Percentiles rank a stretch among this genome's conserved stretches.
phyloP scores from a whole-genome alignment of 2,113 vertebrate genomes.

The Colistium nudipinnis region DNA sequence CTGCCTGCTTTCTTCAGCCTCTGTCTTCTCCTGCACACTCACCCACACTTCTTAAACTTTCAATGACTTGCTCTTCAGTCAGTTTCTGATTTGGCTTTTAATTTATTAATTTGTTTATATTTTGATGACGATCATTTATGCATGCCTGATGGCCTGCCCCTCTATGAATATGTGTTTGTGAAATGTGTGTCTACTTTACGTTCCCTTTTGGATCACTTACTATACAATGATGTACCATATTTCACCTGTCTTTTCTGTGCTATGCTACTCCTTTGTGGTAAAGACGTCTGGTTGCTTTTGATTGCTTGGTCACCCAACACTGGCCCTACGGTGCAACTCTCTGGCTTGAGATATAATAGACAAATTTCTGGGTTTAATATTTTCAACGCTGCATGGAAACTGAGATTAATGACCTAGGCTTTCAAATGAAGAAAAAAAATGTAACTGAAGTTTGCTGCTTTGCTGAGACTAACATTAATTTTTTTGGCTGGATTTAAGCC shows the following conservation, averaged over 20 bases:
- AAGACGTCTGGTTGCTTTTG: conserved; percentile 40
- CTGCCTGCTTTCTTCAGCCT: conserved; percentile 73
- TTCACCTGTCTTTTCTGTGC: conserved; percentile 43
- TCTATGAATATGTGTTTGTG: conserved; percentile 61
- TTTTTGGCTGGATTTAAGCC: conserved; percentile 38
- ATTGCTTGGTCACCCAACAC: conserved; percentile 45
- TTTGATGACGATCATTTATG: conserved; percentile 50
- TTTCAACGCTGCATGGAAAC: conserved; percentile 64
- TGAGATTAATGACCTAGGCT: conserved; percentile 21
- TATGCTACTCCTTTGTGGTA: conserved; percentile 50
- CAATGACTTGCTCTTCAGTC: conserved; percentile 54
- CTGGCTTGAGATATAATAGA: conserved; percentile 31
- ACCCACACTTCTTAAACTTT: conserved; percentile 60
- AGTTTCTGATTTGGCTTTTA: conserved; percentile 44
- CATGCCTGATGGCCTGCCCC: conserved; percentile 69
- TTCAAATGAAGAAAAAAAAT: conserved; percentile 18
- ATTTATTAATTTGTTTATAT: conserved; percentile 24
- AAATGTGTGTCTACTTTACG: conserved; percentile 44
- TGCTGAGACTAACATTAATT: conserved; percentile 49
- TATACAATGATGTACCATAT: conserved; percentile 41
- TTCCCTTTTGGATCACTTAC: conserved; percentile 37
- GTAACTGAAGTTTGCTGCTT: conserved; percentile 36
- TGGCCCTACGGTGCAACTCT: conserved; percentile 37
- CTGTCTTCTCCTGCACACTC: conserved; percentile 67
- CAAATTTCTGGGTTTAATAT: conserved; percentile 17